Evolutionary conservation across 2,797 vertebrate species (phyloP), one percentile per base, ranked within the genome.

Genomic region (Sebastes glaucus): DNA sequence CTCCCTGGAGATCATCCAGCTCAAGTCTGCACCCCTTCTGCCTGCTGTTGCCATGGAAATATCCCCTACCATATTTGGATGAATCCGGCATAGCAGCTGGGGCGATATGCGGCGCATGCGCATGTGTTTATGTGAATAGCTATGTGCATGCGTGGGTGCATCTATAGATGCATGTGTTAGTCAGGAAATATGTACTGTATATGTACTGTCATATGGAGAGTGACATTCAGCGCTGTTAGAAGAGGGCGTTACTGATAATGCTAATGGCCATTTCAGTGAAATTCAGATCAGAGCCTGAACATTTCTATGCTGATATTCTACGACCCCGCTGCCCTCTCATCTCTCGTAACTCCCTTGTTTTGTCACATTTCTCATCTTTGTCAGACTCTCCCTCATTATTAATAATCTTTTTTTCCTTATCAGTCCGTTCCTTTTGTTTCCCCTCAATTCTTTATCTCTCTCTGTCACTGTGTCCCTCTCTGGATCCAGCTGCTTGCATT

Each of bases 11-110:
- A 87, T 91, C 82, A 91, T 87, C 88, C 90, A 70, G 35, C 80
- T 66, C 71, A 76, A 85, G 80, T 87, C 86, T 90, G 88, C 77
- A 77, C 82, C 92, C 88, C 81, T 83, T 92, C 91, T 92, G 82
- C 84, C 93, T 93, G 88, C 91, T 93, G 94, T 95, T 95, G 93
- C 93, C 89, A 95, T 95, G 94, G 94, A 91, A 92, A 95, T 95
- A 88, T 90, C 82, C 82, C 75, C 67, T 46, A 77, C 92, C 93
- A 85, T 93, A 93, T 94, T 93, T 90, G 91, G 91, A 92, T 84
- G 83, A 87, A 87, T 91, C 80, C 81, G 82, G 85, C 88, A 81
- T 86, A 89, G 87, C 87, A 89, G 88, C 91, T 90, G 89, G 89
- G 86, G 75, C 71, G 82, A 85, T 85, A 81, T 83, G 83, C 66